These are phyloP conservation scores for Aethes cnicana DNA, from an alignment of 2,888 invertebrate genomes.

Conservation along the genomic window DNA sequence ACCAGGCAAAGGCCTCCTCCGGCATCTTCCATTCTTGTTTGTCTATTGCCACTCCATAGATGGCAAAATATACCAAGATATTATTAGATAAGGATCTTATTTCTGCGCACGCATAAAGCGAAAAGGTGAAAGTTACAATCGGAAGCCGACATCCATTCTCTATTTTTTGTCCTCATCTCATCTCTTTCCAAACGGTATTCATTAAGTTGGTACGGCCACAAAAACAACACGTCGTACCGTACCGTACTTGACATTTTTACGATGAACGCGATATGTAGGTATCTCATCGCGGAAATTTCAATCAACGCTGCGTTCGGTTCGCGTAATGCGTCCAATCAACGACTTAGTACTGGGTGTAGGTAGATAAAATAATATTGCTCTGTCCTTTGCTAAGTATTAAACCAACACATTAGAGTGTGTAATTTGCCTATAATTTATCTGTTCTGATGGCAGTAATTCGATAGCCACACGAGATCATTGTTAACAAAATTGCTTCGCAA, in stretches of 20 bases:
- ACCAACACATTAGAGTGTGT: not conserved
- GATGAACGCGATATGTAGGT: not conserved
- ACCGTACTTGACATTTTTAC: slow-evolving; percentile 4
- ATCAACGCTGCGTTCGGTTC: slow-evolving; percentile 31
- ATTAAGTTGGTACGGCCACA: not conserved
- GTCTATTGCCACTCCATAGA: no score
- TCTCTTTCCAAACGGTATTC: slow-evolving; percentile 15
- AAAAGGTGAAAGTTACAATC: slow-evolving; percentile 21
- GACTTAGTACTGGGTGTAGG: slow-evolving; percentile 21
- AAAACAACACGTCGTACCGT: not conserved
- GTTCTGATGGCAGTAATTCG: slow-evolving; percentile 10
- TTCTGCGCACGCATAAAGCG: slow-evolving; percentile 9
- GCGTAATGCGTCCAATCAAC: slow-evolving; percentile 26
- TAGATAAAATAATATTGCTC: slow-evolving; percentile 16
- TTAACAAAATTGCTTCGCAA: slow-evolving; percentile 15
- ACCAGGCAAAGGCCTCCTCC: no score
- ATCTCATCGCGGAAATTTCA: slow-evolving; percentile 28
- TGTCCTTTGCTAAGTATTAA: not conserved
- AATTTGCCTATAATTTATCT: no score
- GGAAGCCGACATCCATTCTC: slow-evolving; percentile 17
- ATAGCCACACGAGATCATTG: slow-evolving; percentile 10
- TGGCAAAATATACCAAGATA: no score
- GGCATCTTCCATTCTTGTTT: no score
- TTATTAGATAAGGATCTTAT: not conserved
- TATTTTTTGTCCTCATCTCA: slow-evolving; percentile 9